Percentiles rank a stretch among this genome's conserved stretches.
These are phyloP conservation scores for Clupea harengus DNA, from an alignment of 2,113 vertebrate genomes.

Conservation along the genomic window DNA sequence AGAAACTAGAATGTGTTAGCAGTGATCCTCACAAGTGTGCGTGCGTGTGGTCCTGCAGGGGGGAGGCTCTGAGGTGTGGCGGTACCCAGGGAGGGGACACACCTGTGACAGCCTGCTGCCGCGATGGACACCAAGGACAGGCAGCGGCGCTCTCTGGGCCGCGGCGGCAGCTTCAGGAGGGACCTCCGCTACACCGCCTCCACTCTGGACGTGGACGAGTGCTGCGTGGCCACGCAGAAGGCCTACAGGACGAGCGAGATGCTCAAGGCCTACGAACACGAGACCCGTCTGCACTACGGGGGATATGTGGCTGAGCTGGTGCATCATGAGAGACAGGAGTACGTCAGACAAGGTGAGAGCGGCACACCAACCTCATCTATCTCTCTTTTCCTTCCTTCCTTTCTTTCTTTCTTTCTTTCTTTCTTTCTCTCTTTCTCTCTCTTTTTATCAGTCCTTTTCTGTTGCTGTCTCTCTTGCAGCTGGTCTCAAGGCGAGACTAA, in stretches of 20 bases:
- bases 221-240: constrained; percentile 79
- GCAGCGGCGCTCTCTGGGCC: constrained; percentile 78
- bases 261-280: constrained; percentile 79
- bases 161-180: constrained; percentile 74
- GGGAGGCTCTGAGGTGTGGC: background rate
- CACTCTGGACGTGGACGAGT: constrained; percentile 79
- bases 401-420: background rate
- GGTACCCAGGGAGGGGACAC: background rate
- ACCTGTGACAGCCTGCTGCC: background rate
- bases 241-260: constrained; percentile 86
- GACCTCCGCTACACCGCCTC: constrained; percentile 80
- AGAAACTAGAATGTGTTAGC: too few species aligned
- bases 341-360: constrained; percentile 78
- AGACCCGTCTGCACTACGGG: constrained; percentile 79
- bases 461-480: background rate
- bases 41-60: background rate
- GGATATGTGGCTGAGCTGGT: constrained; percentile 81
- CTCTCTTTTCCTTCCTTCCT: background rate
- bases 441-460: background rate
- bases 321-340: constrained; percentile 80
- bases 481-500: background rate
- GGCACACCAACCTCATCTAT: background rate
- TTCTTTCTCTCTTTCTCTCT: background rate
- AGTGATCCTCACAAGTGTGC: too few species aligned
- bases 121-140: constrained; percentile 81